Evolutionary conservation across 2,113 vertebrate species (phyloP).

Genomic region (Platichthys stellatus): DNA sequence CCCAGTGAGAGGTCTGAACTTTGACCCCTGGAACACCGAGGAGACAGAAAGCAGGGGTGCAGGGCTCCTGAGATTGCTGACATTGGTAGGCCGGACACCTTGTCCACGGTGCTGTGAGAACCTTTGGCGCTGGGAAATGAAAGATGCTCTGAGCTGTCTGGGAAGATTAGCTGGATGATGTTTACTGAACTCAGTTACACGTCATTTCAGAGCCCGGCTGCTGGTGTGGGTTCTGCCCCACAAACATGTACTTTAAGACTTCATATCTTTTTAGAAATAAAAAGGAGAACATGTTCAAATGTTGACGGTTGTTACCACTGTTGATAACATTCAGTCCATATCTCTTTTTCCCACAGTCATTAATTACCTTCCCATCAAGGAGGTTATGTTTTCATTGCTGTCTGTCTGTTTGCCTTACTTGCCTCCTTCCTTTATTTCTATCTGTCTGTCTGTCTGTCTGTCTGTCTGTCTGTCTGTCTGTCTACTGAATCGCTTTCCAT

Average conservation of each 20-base stretch:
- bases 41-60: slow-evolving; percentile 59
- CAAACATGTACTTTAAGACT: neutral
- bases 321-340: neutral
- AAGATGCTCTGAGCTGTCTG: slow-evolving; percentile 21
- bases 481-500: too few species aligned
- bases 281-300: neutral
- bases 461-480: too few species aligned
- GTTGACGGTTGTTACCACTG: neutral
- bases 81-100: slow-evolving; percentile 25
- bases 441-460: too few species aligned
- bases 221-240: neutral
- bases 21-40: slow-evolving; percentile 56
- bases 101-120: slow-evolving; percentile 40
- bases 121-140: slow-evolving; percentile 7
- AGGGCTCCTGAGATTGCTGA: slow-evolving; percentile 51
- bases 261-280: neutral
- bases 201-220: neutral
- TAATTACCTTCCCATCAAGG: neutral
- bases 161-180: slow-evolving; percentile 2
- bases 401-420: too few species aligned
- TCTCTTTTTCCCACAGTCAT: slow-evolving; percentile 15
- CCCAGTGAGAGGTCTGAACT: slow-evolving; percentile 68
- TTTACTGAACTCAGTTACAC: neutral
- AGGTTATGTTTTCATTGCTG: neutral
- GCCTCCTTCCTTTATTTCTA: too few species aligned